Evolutionary conservation across 2,113 vertebrate genomes (phyloP).

Genomic region (Engraulis encrasicolus): DNA sequence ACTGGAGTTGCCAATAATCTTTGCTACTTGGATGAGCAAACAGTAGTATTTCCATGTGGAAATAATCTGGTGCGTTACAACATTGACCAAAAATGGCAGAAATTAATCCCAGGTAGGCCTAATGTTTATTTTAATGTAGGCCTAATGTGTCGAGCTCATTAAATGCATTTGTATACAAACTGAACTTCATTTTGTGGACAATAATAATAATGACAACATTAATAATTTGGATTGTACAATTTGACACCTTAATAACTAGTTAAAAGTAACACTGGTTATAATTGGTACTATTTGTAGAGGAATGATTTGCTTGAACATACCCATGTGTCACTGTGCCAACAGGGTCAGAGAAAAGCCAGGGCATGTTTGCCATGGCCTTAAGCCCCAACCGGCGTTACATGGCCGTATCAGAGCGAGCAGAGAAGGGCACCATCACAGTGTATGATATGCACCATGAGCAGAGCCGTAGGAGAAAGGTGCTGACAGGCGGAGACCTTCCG

Average conservation of each 20-base stretch:
- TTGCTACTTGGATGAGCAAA: constrained; percentile 85
- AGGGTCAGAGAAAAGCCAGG: constrained; percentile 84
- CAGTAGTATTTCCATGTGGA: constrained; percentile 84
- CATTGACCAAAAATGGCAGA: constrained; percentile 81
- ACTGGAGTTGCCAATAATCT: constrained; percentile 81
- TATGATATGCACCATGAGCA: constrained; percentile 83
- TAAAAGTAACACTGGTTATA: too few relatives aligned
- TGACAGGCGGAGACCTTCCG: constrained; percentile 71
- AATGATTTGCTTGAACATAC: too few relatives aligned
- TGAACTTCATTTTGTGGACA: too few relatives aligned
- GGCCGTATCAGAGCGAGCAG: constrained; percentile 83
- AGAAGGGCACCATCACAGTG: constrained; percentile 80
- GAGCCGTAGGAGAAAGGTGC: constrained; percentile 77
- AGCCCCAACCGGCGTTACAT: constrained; percentile 85
- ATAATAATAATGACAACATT: too few relatives aligned
- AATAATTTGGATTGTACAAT: too few relatives aligned
- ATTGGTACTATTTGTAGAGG: too few relatives aligned
- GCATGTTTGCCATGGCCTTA: constrained; percentile 83
- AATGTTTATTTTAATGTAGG: neutral
- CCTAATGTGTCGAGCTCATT: too few relatives aligned
- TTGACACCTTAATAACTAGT: too few relatives aligned
- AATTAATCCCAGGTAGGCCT: constrained; percentile 84
- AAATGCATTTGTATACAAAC: too few relatives aligned
- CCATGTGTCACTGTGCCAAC: constrained; percentile 39
- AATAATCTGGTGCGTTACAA: constrained; percentile 87